Conservation (phyloP, 2,113 vertebrate species). For the Azemiops feae region DNA sequence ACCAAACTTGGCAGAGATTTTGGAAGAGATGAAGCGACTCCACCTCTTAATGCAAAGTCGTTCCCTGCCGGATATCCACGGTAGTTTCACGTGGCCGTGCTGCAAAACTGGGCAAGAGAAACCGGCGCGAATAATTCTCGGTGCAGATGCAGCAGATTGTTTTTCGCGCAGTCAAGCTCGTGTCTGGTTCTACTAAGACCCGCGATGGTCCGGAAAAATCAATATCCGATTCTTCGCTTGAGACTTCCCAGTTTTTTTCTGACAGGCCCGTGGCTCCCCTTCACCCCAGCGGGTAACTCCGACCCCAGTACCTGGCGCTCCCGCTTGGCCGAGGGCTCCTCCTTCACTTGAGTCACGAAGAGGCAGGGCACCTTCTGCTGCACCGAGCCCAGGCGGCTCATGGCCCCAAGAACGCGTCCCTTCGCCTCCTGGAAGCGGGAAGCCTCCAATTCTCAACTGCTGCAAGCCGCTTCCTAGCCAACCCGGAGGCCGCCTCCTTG, state of each 20-base stretch:
- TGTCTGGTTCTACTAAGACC: background rate
- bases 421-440: background rate
- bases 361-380: conserved; percentile 88
- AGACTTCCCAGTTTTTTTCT: accelerated
- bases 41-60: background rate
- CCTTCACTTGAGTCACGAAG: conserved; percentile 83
- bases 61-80: background rate
- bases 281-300: background rate
- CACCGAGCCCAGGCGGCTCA: conserved; percentile 80
- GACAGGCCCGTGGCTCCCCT: background rate
- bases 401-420: conserved; percentile 27
- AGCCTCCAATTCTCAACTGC: background rate
- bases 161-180: background rate
- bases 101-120: background rate
- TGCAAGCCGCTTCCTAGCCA: accelerated
- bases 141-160: background rate
- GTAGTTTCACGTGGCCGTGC: background rate
- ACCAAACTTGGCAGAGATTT: background rate
- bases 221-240: background rate
- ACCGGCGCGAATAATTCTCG: background rate
- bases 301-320: conserved; percentile 77
- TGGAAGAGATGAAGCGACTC: background rate
- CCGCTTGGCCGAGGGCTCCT: conserved; percentile 82
- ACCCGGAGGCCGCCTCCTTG: background rate
- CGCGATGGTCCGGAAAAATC: background rate